Evolutionary conservation across 2,113 vertebrate species (phyloP).

Genomic region (Hippocampus zosterae): DNA sequence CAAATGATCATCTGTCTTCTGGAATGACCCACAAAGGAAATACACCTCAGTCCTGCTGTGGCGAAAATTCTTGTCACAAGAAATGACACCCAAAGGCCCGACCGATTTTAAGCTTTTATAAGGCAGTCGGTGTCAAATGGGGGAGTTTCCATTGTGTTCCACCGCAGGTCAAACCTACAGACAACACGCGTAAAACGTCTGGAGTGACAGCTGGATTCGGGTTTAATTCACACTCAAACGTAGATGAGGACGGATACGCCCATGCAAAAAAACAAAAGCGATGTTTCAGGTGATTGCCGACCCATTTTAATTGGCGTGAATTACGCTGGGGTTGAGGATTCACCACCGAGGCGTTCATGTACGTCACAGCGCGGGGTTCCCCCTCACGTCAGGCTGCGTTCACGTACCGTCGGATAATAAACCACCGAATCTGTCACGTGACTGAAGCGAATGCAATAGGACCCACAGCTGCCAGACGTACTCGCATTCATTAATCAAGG

Average conservation of each 20-base stretch:
- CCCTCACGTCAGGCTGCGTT: slow-evolving; percentile 44
- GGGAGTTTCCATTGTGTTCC: not conserved
- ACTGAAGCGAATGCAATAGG: not conserved
- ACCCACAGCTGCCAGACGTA: too few species aligned
- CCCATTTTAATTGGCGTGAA: not conserved
- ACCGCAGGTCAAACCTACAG: not conserved
- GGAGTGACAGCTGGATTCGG: slow-evolving; percentile 5
- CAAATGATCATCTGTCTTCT: not conserved
- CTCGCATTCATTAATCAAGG: too few species aligned
- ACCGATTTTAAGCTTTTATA: not conserved
- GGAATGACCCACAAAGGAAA: not conserved
- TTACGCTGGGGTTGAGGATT: slow-evolving; percentile 31
- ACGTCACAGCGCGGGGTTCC: slow-evolving; percentile 61
- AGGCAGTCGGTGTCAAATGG: not conserved
- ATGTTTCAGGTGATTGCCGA: not conserved
- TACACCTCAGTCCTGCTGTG: not conserved
- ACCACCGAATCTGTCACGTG: not conserved
- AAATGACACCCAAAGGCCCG: not conserved
- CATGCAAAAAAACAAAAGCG: not conserved
- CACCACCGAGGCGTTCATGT: slow-evolving; percentile 30
- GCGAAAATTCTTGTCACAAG: not conserved
- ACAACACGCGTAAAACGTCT: slow-evolving; percentile 17
- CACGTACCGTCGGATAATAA: slow-evolving; percentile 7
- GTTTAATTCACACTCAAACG: not conserved
- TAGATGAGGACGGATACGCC: not conserved